Conservation (phyloP, 2,888 invertebrate genomes). For the Nephrocerus scutellatus region DNA sequence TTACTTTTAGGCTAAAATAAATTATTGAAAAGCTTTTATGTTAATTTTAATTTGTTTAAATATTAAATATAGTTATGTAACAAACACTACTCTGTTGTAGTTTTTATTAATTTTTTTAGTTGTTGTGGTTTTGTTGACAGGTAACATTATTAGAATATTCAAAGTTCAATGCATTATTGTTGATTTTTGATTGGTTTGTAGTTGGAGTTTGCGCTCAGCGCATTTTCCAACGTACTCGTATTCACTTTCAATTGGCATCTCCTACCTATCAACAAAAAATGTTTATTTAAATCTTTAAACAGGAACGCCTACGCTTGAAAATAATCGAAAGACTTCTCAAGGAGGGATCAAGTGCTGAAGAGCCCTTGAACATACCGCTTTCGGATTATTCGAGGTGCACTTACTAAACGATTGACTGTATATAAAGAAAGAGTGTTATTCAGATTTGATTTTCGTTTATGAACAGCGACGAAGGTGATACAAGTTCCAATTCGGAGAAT, state of each 20-base stretch:
- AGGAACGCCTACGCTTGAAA: conserved; percentile 72
- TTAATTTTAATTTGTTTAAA: too few relatives aligned
- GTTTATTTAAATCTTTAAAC: conserved; percentile 39
- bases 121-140: neutral
- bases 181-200: too few relatives aligned
- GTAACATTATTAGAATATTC: conserved; percentile 6
- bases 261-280: conserved; percentile 39
- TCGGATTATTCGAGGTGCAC: conserved; percentile 81
- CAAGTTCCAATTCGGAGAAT: conserved; percentile 65
- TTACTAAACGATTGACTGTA: neutral
- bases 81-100: conserved; percentile 5
- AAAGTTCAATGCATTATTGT: conserved; percentile 12
- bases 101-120: conserved; percentile 4
- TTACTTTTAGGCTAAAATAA: too few relatives aligned
- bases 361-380: conserved; percentile 76
- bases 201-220: too few relatives aligned
- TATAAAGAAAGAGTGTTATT: neutral
- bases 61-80: too few relatives aligned
- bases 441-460: conserved; percentile 10
- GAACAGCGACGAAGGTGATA: conserved; percentile 71
- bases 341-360: conserved; percentile 82
- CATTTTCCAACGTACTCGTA: too few relatives aligned
- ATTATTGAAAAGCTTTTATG: too few relatives aligned
- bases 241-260: too few relatives aligned
- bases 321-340: conserved; percentile 71